Base-by-base conservation (phyloP, 2,113 vertebrate genomes). In the Lamprotornis superbus region DNA sequence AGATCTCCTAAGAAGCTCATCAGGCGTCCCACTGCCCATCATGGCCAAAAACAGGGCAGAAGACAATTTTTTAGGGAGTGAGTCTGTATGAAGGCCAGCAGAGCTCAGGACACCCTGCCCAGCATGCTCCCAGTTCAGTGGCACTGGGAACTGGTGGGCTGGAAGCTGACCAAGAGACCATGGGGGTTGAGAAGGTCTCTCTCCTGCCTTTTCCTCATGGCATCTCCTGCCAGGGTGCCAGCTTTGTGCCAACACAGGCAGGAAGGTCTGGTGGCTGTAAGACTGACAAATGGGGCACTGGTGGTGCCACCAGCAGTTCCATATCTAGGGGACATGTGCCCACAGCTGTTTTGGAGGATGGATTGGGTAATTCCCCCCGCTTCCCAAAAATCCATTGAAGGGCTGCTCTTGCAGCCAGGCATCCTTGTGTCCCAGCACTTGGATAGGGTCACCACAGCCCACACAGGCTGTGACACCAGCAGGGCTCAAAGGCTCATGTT, bases 281-380 rank as follows among this genome's bases (percentile, higher is more conserved):
- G 39, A 9, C 16, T 33, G 52, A 61, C 47, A 47, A 21, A 70
- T 13, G 28, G 35, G 64, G 40, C 73, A 47, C 30, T 30, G 59
- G 11, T 82, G 18, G 40, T 39, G 65, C 14, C 46, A 67, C 12
- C 35, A 76, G 47, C 76, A 76, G 30, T n/a, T 52, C 35, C 20
- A 40, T 12, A 14, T 19, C 23, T 14, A 21, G 25, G 0, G 8
- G 28, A 40, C 4, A 0, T 4, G 53, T 47, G 21, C 24, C 25
- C 27, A 42, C 25, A 33, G 57, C 33, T 77, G 8, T 19, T 42
- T 4, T 64, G 60, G 40, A 44, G 6, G 8, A 16, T 39, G 23
- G 37, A 25, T 21, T 39, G 42, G 46, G 61, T 23, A 47, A 75
- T 31, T 67, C 49, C 35, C 61, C 28, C 52, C 0, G 0, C 12